Evolutionary conservation across 2,888 invertebrate genomes (phyloP).

Genomic region (Himalopsyche tibetana): DNA sequence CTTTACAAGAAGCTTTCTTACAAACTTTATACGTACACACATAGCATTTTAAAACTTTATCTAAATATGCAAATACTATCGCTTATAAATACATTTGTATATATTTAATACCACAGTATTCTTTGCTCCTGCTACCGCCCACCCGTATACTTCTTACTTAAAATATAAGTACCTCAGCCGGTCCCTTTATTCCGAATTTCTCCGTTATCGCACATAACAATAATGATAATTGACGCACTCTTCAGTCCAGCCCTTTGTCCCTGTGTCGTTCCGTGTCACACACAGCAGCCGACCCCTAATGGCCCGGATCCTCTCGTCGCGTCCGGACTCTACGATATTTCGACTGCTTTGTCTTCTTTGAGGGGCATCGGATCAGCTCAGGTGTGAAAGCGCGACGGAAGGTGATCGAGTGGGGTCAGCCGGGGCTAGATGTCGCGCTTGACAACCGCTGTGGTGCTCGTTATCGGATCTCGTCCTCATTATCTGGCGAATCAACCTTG

Average conservation of each 20-base stretch:
- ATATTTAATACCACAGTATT: too few species aligned
- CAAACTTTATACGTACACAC: too few species aligned
- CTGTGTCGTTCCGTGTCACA: slow-evolving; percentile 36
- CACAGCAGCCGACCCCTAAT: not conserved
- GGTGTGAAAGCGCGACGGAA: slow-evolving; percentile 39
- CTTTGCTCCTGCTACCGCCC: not conserved
- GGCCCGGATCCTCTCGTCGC: slow-evolving; percentile 9
- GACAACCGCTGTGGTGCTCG: not conserved
- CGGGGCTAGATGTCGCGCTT: slow-evolving; percentile 37
- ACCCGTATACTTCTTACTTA: not conserved
- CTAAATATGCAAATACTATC: too few species aligned
- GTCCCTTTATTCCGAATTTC: slow-evolving; percentile 27
- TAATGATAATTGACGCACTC: slow-evolving; percentile 39
- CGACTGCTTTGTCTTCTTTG: slow-evolving; percentile 45
- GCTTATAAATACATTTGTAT: too few species aligned
- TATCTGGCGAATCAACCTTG: not conserved
- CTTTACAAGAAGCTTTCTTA: too few species aligned
- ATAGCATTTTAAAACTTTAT: too few species aligned
- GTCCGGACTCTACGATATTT: slow-evolving; percentile 18
- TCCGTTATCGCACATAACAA: slow-evolving; percentile 26
- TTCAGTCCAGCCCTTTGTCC: slow-evolving; percentile 19
- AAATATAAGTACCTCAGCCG: not conserved
- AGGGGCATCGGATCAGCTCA: slow-evolving; percentile 4
- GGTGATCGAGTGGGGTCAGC: slow-evolving; percentile 50
- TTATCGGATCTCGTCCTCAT: slow-evolving; percentile 5